Percentiles rank a stretch among this genome's conserved stretches.
These are phyloP conservation scores for Myotis findleyi DNA, from an alignment of 2,797 vertebrate species.

Conservation along the genomic window DNA sequence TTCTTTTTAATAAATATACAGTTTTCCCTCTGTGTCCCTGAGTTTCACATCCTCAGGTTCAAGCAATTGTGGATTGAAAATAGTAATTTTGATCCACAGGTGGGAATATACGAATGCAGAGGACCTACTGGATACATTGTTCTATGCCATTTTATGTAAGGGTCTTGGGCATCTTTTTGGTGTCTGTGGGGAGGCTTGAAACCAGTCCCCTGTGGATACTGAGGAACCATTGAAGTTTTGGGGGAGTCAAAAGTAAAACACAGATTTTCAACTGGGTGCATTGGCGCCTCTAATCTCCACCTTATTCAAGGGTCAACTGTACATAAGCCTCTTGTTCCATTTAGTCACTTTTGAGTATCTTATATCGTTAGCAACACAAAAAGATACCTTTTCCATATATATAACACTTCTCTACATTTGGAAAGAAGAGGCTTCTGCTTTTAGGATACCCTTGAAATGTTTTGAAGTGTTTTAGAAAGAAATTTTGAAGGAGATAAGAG, in stretches of 20 bases:
- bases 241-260: background rate
- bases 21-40: background rate
- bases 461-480: background rate
- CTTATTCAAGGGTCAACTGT: background rate
- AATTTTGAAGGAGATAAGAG: background rate
- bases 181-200: background rate
- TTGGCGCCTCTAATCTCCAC: background rate
- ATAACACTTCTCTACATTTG: background rate
- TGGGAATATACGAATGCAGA: background rate
- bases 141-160: background rate
- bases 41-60: background rate
- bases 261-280: background rate
- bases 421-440: slow-evolving; percentile 31
- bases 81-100: background rate
- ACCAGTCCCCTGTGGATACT: background rate
- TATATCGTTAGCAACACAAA: background rate
- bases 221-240: background rate
- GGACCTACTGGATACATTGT: background rate
- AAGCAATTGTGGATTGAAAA: background rate
- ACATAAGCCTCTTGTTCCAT: background rate
- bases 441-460: background rate
- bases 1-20: background rate
- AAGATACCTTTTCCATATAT: background rate
- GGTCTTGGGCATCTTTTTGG: background rate
- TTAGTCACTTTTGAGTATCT: background rate